Base-by-base conservation (phyloP, 1,140 invertebrate species). In the Drosophila funebris region DNA sequence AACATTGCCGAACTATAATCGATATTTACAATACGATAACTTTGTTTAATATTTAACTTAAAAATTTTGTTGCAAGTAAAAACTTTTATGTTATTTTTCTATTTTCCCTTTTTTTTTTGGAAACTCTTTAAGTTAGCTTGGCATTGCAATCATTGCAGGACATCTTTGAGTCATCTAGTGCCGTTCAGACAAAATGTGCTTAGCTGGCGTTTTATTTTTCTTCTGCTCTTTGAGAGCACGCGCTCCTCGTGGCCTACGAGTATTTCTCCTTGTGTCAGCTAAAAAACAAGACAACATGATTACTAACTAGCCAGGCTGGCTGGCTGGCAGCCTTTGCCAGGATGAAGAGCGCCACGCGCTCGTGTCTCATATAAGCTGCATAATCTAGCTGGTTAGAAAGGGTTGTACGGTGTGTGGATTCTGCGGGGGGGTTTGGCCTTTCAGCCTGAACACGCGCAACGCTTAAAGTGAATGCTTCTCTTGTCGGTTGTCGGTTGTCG, bases 221-320 rank as follows among this genome's bases (percentile, higher is more conserved):
- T 81, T 80, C 29, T 68, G 63, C 64, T 73, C 57, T 66, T 75
- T 58, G 56, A 54, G 75, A 60, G 48, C 67, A 46, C 29, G 48
- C 27, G 66, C 36, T 43, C 14, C 14, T 37, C n/a, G 16, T 66
- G 39, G 37, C 18, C 53, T 62, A 66, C 31, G 60, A 68, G 52
- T 8, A 53, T 66, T 81, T 69, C 56, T 62, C 13, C 77, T 63
- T 85, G 60, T 81, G 81, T 85, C 82, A 87, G 82, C 82, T 37
- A 81, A 87, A 85, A 63, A 57, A 53, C 41, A 54, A 69, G 67
- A 31, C 27, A 54, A 58, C 61, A 44, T 54, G 70, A 48, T 48
- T 54, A 66, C 68, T 57, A 63, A 43, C 41, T 27, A 50, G 58
- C 16, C 48, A 0, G n/a, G 37, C 5, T 39, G 46, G 27, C 31